Conservation (phyloP, 2,113 vertebrate species). For the Lethenteron camtschaticum region DNA sequence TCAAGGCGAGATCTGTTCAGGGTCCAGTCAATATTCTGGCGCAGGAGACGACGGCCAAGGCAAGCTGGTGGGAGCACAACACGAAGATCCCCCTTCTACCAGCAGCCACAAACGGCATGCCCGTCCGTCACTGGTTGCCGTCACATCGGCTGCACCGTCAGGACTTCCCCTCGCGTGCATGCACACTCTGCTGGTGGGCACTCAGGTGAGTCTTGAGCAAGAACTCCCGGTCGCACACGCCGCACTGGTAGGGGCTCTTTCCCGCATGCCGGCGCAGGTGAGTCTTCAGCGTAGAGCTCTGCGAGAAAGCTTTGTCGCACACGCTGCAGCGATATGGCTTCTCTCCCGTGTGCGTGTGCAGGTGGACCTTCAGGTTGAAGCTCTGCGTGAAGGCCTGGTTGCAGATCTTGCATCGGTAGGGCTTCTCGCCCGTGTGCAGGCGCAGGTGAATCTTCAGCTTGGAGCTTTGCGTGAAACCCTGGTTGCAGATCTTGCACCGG, state of each 20-base stretch:
- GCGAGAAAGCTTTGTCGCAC: background rate
- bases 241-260: background rate
- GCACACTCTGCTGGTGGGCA: background rate
- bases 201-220: slow-evolving; percentile 1
- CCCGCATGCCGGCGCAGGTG: slow-evolving; percentile 4
- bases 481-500: background rate
- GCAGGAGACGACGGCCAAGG: too few relatives aligned
- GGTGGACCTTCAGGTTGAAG: slow-evolving; percentile 43
- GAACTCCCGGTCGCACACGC: background rate
- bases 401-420: background rate
- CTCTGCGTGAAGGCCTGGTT: slow-evolving; percentile 13
- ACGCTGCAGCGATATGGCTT: slow-evolving; percentile 3
- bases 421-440: slow-evolving; percentile 1
- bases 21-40: too few relatives aligned
- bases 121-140: too few relatives aligned
- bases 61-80: too few relatives aligned
- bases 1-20: too few relatives aligned
- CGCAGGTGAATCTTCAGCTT: background rate
- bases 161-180: too few relatives aligned
- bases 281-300: slow-evolving; percentile 2
- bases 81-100: too few relatives aligned
- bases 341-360: slow-evolving; percentile 11
- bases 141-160: too few relatives aligned
- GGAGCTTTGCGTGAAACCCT: slow-evolving; percentile 1
- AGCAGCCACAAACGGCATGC: too few relatives aligned